Evolutionary conservation across 2,113 vertebrate species (phyloP).

Genomic region (Pollachius pollachius): DNA sequence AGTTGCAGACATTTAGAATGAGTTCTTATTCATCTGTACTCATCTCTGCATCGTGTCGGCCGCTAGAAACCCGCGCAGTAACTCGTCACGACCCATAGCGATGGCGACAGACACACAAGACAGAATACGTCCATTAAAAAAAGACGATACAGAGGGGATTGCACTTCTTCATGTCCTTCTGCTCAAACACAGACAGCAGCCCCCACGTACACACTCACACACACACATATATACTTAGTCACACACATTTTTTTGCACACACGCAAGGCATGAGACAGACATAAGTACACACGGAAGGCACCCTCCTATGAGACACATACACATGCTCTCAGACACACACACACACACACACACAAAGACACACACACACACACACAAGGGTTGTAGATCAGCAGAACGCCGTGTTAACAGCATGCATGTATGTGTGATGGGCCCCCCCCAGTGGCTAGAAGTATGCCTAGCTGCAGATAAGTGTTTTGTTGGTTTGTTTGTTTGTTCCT

Average conservation of each 20-base stretch:
- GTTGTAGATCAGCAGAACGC: no score
- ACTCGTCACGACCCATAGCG: constrained; percentile 48
- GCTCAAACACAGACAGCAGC: background rate
- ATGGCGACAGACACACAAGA: constrained; percentile 54
- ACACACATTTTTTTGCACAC: no score
- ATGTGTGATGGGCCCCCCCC: no score
- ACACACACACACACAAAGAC: background rate
- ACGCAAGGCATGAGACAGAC: no score
- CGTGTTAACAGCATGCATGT: no score
- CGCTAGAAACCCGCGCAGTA: constrained; percentile 59
- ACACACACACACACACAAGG: constrained; percentile 9
- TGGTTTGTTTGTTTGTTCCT: no score
- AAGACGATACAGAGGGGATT: constrained; percentile 44
- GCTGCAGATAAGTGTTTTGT: no score
- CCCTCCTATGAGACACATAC: background rate
- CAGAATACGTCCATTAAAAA: constrained; percentile 63
- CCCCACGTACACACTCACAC: constrained; percentile 10
- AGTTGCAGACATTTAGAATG: constrained; percentile 9
- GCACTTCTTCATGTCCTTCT: constrained; percentile 19
- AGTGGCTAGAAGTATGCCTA: no score
- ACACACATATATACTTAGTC: background rate
- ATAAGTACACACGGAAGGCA: background rate
- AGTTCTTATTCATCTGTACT: constrained; percentile 43
- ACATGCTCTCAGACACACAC: background rate
- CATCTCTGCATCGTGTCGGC: background rate